A percentile compares a stretch with the other conserved stretches of the same genome.
These are phyloP conservation scores for Cataglyphis livida DNA, from an alignment of 2,888 invertebrate genomes.

Conservation along the genomic window DNA sequence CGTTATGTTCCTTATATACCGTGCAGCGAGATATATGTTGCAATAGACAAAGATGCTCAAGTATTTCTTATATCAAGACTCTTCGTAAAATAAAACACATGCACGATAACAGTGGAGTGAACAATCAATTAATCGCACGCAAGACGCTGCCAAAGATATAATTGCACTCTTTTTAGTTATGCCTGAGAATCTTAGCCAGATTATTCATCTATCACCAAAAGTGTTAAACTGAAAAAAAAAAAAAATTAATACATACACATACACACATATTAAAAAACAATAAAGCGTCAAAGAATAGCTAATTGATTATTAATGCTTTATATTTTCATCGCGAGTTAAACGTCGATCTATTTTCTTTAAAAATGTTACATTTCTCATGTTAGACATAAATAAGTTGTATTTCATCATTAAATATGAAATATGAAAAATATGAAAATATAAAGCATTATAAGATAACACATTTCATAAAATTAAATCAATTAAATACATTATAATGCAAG, in stretches of 20 bases:
- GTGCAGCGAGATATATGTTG: background rate
- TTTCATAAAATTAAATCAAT: slow-evolving; percentile 13
- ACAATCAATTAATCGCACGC: slow-evolving; percentile 14
- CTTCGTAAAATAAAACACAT: slow-evolving; percentile 17
- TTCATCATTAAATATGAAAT: slow-evolving; percentile 17
- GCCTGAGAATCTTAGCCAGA: slow-evolving; percentile 14
- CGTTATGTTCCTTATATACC: background rate
- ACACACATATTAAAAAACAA: slow-evolving; percentile 30
- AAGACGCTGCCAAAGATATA: slow-evolving; percentile 13
- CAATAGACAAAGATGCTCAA: background rate
- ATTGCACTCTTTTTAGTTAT: slow-evolving; percentile 36
- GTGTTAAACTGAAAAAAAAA: slow-evolving; percentile 59
- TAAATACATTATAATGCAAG: slow-evolving; percentile 10
- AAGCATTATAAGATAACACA: background rate
- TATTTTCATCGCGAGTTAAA: slow-evolving; percentile 1
- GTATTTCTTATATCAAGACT: background rate
- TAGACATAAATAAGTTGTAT: background rate
- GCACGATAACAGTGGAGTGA: slow-evolving; percentile 15
- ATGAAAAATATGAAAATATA: slow-evolving; percentile 6
- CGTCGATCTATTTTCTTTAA: background rate
- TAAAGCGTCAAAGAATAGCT: slow-evolving; percentile 20
- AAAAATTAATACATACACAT: slow-evolving; percentile 46
- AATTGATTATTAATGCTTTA: slow-evolving; percentile 21
- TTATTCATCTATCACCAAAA: slow-evolving; percentile 49
- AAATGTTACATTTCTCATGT: background rate